Percentiles rank a stretch among this genome's conserved stretches.
phyloP scores from a whole-genome alignment of 2,888 invertebrate genomes.

The Tachystola acroxantha region DNA sequence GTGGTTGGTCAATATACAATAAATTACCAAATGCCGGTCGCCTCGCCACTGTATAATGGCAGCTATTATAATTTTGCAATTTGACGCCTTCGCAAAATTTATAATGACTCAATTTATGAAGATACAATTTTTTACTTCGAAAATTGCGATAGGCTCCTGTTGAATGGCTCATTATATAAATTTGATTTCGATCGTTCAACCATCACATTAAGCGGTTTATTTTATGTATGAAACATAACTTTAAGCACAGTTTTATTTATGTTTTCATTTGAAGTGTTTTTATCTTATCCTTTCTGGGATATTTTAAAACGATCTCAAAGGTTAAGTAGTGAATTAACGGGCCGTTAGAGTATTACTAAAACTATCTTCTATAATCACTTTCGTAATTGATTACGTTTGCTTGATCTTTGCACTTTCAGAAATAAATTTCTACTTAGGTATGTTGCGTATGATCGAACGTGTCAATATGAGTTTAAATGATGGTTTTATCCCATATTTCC shows the following conservation, averaged over 20 bases:
- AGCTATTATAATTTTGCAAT: conserved; percentile 54
- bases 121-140: conserved; percentile 32
- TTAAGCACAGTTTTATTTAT: conserved; percentile 7
- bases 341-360: not conserved
- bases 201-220: conserved; percentile 10
- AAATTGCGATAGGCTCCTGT: conserved; percentile 37
- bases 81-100: conserved; percentile 60
- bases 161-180: conserved; percentile 46
- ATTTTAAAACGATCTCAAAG: not conserved
- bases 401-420: too few species aligned
- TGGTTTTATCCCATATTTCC: too few species aligned
- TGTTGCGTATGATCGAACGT: too few species aligned
- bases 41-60: conserved; percentile 50
- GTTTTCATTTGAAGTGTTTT: conserved; percentile 5
- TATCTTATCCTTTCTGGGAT: not conserved
- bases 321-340: not conserved
- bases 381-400: too few species aligned
- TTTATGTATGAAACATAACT: conserved; percentile 10
- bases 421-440: too few species aligned
- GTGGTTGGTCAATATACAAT: not conserved
- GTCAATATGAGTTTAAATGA: too few species aligned
- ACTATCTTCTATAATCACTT: too few species aligned
- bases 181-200: conserved; percentile 29
- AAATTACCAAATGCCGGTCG: conserved; percentile 24
- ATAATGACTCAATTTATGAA: conserved; percentile 65